Conservation (phyloP, 2,113 vertebrate genomes). For the Nesogale talazaci region DNA sequence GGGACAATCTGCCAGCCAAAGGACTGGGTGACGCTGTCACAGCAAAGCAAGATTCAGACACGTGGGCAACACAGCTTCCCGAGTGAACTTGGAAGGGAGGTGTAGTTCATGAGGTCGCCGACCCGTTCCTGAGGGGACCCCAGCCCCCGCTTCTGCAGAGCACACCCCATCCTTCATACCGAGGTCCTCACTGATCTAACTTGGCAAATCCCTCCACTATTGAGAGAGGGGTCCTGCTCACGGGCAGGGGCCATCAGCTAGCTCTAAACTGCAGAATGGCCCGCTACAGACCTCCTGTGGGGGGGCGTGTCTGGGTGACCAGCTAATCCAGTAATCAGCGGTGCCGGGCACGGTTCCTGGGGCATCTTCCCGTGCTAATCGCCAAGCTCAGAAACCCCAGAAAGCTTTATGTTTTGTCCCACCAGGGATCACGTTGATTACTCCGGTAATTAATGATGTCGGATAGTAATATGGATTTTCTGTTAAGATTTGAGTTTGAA, state of each 20-base stretch:
- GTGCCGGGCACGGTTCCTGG: constrained; percentile 79
- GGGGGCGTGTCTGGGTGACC: constrained; percentile 77
- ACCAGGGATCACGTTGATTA: constrained; percentile 95
- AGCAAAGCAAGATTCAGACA: constrained; percentile 77
- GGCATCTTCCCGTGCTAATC: constrained; percentile 80
- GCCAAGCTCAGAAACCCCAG: constrained; percentile 89
- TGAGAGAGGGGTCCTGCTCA: background rate
- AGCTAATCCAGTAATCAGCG: constrained; percentile 53
- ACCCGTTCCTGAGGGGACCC: no score
- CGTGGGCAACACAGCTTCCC: constrained; percentile 78
- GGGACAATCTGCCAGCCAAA: no score
- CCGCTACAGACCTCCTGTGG: no score
- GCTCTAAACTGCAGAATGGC: no score
- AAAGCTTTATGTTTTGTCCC: constrained; percentile 92
- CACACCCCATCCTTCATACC: background rate
- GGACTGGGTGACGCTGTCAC: no score
- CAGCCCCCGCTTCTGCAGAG: no score
- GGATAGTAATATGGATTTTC: constrained; percentile 95
- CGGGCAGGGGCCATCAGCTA: background rate
- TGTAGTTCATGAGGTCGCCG: no score
- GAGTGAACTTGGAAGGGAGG: no score
- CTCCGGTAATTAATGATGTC: constrained; percentile 96
- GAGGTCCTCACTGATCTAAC: background rate
- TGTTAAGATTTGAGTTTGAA: constrained; percentile 95
- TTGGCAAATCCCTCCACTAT: constrained; percentile 52